Evolutionary conservation across 2,113 vertebrate genomes (phyloP), one percentile per base, ranked within the genome.

Genomic region (Tragelaphus buxtoni): DNA sequence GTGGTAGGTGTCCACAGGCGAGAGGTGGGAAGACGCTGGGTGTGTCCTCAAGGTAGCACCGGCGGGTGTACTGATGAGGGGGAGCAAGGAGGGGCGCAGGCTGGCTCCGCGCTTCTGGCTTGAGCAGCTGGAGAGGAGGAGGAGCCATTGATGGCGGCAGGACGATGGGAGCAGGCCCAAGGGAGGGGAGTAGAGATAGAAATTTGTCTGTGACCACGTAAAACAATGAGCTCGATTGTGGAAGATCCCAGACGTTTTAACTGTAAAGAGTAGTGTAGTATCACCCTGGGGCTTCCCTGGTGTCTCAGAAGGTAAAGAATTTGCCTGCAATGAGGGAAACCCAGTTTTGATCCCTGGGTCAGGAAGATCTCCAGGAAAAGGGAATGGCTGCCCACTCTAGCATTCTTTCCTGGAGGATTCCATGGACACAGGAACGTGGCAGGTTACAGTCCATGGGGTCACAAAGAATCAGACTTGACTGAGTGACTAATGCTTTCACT

Each of bases 1-100:
- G 14, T 24, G 1, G 1, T 2, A 42, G 26, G 49, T 18, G 47
- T 77, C 6, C 7, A 13, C 16, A 5, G 1, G 2, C 20, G 1
- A 72, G 28, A 61, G 28, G 6, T 13, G 20, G 76, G 49, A 28
- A 69, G 69, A 5, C 9, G 42, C 69, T 24, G 9, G 56, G 9
- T 49, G 2, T 77, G 1, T 81, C 20, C 56, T 88, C 20, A 53
- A 63, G 60, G 17, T 1, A 5, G 10, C 4, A 17, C 65, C 65
- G 18, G 1, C 7, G 2, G 39, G 91, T 55, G 72, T 35, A 63
- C 77, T 22, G 35, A 9, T 28, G 61, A 81, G 17, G n/a, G 5
- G 63, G 47, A 86, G 22, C 14, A 76, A n/a, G 28, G 3, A 10
- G 49, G 42, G 8, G 79, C 5, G 55, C 17, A 24, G 7, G 7